Evolutionary conservation across 2,797 vertebrate species (phyloP).

Genomic region (Chrysocyon brachyurus): DNA sequence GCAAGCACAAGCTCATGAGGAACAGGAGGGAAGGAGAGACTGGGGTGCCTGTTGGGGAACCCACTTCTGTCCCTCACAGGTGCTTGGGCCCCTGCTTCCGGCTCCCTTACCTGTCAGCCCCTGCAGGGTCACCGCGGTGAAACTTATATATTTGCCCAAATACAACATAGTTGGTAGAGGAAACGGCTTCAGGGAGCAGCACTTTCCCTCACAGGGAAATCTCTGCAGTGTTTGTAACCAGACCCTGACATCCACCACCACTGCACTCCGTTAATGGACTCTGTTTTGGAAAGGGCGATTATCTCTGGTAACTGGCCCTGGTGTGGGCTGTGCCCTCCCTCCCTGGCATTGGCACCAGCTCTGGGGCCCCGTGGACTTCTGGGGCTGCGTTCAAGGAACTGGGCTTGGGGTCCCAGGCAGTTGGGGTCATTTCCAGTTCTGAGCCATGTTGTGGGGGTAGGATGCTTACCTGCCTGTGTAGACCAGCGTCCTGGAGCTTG

Average conservation of each 20-base stretch:
- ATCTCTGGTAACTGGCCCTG: not conserved
- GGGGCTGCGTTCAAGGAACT: not conserved
- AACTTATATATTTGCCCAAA: not conserved
- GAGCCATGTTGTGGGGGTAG: rapidly evolving
- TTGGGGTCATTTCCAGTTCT: not conserved
- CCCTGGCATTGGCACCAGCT: not conserved
- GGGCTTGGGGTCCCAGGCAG: not conserved
- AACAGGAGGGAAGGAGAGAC: no score
- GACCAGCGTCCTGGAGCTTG: not conserved
- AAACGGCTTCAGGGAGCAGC: not conserved
- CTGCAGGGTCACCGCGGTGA: not conserved
- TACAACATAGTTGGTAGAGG: not conserved
- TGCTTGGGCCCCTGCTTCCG: not conserved
- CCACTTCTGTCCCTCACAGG: not conserved
- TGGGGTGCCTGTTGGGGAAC: not conserved
- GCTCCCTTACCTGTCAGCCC: not conserved
- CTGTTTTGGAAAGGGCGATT: not conserved
- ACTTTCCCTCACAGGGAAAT: not conserved
- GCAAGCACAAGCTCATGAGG: not conserved
- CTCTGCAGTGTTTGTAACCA: not conserved
- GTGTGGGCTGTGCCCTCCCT: no score
- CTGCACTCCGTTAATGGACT: rapidly evolving
- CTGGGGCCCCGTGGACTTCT: not conserved
- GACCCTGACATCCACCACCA: rapidly evolving
- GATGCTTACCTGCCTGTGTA: not conserved